Evolutionary conservation across 1,140 invertebrate species (phyloP), one percentile per base, ranked within the genome.

Genomic region (Globodera rostochiensis): DNA sequence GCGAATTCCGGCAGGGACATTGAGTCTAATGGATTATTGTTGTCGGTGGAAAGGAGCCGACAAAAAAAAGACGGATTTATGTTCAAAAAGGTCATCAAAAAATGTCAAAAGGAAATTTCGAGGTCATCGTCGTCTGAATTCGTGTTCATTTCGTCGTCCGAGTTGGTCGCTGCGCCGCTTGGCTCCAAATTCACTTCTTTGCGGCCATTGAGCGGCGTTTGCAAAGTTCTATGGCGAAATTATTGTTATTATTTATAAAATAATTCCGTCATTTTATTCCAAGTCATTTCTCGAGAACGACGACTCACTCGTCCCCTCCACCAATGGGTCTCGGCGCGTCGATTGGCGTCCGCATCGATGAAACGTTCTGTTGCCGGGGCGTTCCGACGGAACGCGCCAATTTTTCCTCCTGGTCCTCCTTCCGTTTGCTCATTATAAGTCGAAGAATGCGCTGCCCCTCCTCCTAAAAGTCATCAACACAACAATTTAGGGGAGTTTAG

Each of bases 361-460:
- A 80, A n/a, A 47, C 47, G 49, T 69, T 73, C 6, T 46, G 25
- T 3, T 69, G 21, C 49, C 69, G 73, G 46, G 70, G 57, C 15
- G 80, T 74, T 15, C 36, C 47, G n/a, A 50, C 73, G 36, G 49
- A 9, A 13, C 6, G 49, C 45, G 60, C 11, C 19, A 47, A 49
- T 47, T 71, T 74, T 8, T 6, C 8, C 53, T 80, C 79, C 46
- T 80, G 70, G 21, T 79, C 74, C 25, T 82, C 80, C 8, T 80
- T 84, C 6, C 83, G 70, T 47, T 74, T 83, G 46, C 71, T 84
- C 53, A 70, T 84, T 21, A 79, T 66, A 25, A 79, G 64, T 36
- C 86, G 69, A 15, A 85, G 60, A 7, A 74, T 84, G 70, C 77
- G 85, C 8, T 74, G 69, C 9, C 84, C 76, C 75, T 87, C 82